Conservation (phyloP, 1,140 invertebrate species). For the Mizuhopecten yessoensis region DNA sequence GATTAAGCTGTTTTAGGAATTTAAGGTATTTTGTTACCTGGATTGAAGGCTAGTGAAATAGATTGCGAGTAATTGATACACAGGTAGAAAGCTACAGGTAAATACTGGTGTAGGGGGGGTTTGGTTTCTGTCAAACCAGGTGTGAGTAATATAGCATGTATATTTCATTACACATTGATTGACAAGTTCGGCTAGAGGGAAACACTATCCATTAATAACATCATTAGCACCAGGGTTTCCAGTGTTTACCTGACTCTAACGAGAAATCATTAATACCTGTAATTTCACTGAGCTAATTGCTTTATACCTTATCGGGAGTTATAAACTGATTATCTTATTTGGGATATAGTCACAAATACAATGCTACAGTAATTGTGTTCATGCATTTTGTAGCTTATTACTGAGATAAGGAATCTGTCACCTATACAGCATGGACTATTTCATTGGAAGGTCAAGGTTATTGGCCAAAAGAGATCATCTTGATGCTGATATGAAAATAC, state of each 20-base stretch:
- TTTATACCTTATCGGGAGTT: background rate
- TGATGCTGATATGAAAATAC: background rate
- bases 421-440: background rate
- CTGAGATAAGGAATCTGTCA: background rate
- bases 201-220: background rate
- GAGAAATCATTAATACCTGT: background rate
- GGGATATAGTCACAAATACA: background rate
- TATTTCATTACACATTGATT: slow-evolving; percentile 40
- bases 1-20: slow-evolving; percentile 19
- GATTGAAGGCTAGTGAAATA: background rate
- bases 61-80: slow-evolving; percentile 7
- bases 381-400: too few relatives aligned
- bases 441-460: background rate
- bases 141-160: background rate
- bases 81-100: background rate
- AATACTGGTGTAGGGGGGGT: background rate
- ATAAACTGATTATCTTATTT: background rate
- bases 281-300: background rate
- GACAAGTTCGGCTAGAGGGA: background rate
- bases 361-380: background rate
- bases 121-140: background rate
- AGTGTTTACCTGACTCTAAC: background rate
- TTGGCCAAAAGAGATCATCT: too few relatives aligned
- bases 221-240: background rate
- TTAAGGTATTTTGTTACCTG: slow-evolving; percentile 21